phyloP scores from a whole-genome alignment of 2,888 invertebrate genomes.

The Cosmorhoe ocellata region DNA sequence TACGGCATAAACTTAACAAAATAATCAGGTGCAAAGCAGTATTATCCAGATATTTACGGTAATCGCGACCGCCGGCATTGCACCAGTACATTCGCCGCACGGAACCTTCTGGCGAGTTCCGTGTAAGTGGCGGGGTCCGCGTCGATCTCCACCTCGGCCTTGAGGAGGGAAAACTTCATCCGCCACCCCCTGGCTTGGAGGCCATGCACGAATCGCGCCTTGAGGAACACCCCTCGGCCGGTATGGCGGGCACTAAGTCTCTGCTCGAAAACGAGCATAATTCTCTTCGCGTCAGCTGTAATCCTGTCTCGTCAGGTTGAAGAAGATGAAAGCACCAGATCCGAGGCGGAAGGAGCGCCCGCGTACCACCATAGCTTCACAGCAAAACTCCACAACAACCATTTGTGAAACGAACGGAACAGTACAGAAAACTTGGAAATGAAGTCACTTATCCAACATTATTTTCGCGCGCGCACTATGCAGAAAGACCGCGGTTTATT shows the following conservation, averaged over 20 bases:
- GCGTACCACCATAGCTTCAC: slow-evolving; percentile 74
- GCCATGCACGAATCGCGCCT: slow-evolving; percentile 70
- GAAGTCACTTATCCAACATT: slow-evolving; percentile 71
- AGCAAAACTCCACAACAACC: slow-evolving; percentile 64
- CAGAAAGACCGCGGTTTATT: slow-evolving; percentile 20
- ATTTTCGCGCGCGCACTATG: slow-evolving; percentile 46
- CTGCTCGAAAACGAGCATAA: slow-evolving; percentile 79
- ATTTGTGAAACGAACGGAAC: slow-evolving; percentile 60
- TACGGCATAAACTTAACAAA: slow-evolving; percentile 15
- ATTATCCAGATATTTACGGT: slow-evolving; percentile 63
- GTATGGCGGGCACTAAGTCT: slow-evolving; percentile 69
- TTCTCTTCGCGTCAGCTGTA: slow-evolving; percentile 74
- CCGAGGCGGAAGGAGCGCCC: slow-evolving; percentile 60
- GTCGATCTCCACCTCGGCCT: slow-evolving; percentile 73
- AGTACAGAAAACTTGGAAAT: slow-evolving; percentile 40
- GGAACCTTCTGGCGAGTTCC: slow-evolving; percentile 63
- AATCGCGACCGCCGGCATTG: slow-evolving; percentile 53
- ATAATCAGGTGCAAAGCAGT: slow-evolving; percentile 28
- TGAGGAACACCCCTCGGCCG: slow-evolving; percentile 65
- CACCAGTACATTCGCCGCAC: slow-evolving; percentile 68
- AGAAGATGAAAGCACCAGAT: slow-evolving; percentile 74
- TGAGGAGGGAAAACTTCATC: slow-evolving; percentile 71
- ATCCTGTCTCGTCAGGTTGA: slow-evolving; percentile 76
- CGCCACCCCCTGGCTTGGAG: slow-evolving; percentile 72
- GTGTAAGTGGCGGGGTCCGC: slow-evolving; percentile 69